Evolutionary conservation across 2,888 invertebrate species (phyloP).

Genomic region (Pseudococcus jackbeardsleyi): DNA sequence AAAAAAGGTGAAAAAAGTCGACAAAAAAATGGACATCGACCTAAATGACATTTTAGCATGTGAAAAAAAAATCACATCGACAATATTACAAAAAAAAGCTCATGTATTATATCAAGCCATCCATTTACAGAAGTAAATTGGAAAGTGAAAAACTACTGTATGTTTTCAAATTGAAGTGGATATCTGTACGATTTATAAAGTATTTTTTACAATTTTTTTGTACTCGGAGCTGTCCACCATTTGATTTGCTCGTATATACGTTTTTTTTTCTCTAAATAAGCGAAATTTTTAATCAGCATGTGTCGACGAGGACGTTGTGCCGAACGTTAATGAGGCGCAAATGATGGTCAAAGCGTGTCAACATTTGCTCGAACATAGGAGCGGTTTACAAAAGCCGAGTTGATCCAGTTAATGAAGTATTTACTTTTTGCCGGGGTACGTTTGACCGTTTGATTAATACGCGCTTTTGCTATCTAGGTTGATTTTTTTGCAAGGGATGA

Average conservation of each 20-base stretch:
- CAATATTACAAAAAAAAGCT: not conserved
- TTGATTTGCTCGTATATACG: not conserved
- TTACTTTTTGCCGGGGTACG: not conserved
- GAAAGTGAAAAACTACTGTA: not conserved
- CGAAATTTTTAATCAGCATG: slow-evolving; percentile 27
- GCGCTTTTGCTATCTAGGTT: not conserved
- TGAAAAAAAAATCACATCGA: slow-evolving; percentile 19
- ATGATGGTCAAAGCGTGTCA: slow-evolving; percentile 38
- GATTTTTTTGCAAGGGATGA: not conserved
- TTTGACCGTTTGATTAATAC: not conserved
- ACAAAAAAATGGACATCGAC: slow-evolving; percentile 9
- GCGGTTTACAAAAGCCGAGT: slow-evolving; percentile 29
- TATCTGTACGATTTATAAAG: not conserved
- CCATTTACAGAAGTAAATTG: not conserved
- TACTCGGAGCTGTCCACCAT: not conserved
- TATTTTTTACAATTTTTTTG: not conserved
- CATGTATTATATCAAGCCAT: not conserved
- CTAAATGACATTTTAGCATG: slow-evolving; percentile 28
- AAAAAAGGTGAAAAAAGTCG: not conserved
- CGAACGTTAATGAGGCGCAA: slow-evolving; percentile 40
- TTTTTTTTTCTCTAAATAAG: not conserved
- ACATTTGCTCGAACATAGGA: not conserved
- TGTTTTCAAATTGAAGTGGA: slow-evolving; percentile 16
- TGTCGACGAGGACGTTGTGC: not conserved
- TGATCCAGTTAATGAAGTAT: slow-evolving; percentile 39